phyloP scores from a whole-genome alignment of 1,140 invertebrate genomes.

The Zaprionus nigranus region DNA sequence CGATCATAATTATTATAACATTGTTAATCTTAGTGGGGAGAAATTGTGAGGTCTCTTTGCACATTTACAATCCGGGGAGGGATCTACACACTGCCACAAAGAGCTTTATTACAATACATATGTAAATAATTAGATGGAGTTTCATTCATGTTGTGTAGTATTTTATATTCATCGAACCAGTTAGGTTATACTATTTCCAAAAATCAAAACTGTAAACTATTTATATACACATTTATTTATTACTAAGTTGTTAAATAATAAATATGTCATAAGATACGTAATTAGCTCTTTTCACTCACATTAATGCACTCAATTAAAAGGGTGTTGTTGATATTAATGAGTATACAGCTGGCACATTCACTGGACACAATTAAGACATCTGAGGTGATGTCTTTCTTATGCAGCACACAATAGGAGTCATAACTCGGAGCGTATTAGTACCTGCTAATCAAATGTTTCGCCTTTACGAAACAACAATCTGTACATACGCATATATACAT shows the following conservation, averaged over 20 bases:
- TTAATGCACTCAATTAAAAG: not conserved
- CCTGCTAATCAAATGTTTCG: conserved; percentile 5
- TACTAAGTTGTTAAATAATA: conserved; percentile 26
- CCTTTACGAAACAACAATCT: not conserved
- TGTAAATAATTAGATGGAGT: conserved; percentile 14
- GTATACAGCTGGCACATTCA: not conserved
- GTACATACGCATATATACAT: not conserved
- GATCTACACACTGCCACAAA: conserved; percentile 53
- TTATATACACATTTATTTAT: conserved; percentile 19
- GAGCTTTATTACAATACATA: conserved; percentile 62
- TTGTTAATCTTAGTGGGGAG: conserved; percentile 93
- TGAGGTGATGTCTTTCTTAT: not conserved
- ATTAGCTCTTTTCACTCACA: not conserved
- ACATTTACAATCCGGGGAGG: not conserved
- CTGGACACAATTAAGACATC: not conserved
- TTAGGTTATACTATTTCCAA: conserved; percentile 1
- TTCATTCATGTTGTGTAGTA: not conserved
- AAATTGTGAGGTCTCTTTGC: conserved; percentile 87
- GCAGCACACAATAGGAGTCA: not conserved
- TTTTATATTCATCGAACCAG: not conserved
- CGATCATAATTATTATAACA: conserved; percentile 97
- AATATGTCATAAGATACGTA: conserved; percentile 14
- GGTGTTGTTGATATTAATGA: not conserved
- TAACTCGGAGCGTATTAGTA: not conserved
- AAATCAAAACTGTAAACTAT: conserved; percentile 12